Conservation (phyloP, 2,797 vertebrate genomes). For the Anomalospiza imberbis region DNA sequence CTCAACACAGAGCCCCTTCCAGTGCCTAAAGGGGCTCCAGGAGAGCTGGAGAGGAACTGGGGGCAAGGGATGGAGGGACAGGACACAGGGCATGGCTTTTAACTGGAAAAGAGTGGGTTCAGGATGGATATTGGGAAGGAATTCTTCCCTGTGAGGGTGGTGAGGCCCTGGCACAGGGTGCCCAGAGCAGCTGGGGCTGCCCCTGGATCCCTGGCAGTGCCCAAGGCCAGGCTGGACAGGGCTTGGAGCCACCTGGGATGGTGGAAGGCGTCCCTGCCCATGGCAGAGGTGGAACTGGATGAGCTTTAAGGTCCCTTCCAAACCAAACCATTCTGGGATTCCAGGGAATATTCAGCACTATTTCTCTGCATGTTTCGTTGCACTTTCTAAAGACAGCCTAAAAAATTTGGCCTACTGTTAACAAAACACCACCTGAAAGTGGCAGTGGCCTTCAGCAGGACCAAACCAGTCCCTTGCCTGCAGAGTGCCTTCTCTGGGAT, state of each 20-base stretch:
- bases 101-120: fast-evolving
- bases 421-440: not conserved
- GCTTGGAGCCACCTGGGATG: not conserved
- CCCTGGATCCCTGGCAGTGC: not conserved
- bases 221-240: fast-evolving
- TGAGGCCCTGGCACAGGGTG: fast-evolving
- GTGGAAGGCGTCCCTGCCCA: not conserved
- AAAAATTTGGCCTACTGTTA: not conserved
- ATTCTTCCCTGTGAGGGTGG: fast-evolving
- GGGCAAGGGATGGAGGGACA: not conserved
- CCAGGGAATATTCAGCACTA: not conserved
- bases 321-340: not conserved
- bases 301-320: not conserved
- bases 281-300: fast-evolving
- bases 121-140: not conserved
- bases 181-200: not conserved
- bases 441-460: not conserved
- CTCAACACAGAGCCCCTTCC: fast-evolving
- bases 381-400: not conserved
- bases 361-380: not conserved
- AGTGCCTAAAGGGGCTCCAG: not conserved
- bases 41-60: not conserved
- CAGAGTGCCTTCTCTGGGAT: not conserved
- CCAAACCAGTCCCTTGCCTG: not conserved
- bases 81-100: not conserved